These are phyloP conservation scores for Lasioglossum albipes DNA, from an alignment of 1,140 invertebrate genomes.

Conservation along the genomic window DNA sequence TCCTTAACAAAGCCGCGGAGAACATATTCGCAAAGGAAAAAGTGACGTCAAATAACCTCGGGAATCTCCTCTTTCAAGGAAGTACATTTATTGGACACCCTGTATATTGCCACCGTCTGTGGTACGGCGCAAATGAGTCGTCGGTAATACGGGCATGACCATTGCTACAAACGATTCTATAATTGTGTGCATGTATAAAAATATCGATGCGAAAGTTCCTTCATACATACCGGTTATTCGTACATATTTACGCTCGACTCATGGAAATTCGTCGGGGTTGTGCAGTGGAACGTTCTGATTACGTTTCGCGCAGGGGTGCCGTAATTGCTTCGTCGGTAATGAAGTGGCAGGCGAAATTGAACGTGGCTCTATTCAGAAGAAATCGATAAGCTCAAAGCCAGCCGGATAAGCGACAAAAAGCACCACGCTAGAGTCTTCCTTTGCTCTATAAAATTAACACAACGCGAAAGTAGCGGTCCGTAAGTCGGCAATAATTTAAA, in stretches of 20 bases:
- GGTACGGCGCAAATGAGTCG: too few species aligned
- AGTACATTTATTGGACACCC: too few species aligned
- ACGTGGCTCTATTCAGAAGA: slow-evolving; percentile 20
- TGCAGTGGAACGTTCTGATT: slow-evolving; percentile 12
- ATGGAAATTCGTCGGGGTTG: slow-evolving; percentile 1
- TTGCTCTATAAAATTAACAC: slow-evolving; percentile 45
- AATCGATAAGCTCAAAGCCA: slow-evolving; percentile 30
- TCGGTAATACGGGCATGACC: too few species aligned
- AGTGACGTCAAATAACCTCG: too few species aligned
- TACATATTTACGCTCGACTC: background rate
- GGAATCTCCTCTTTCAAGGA: too few species aligned
- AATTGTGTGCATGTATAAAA: too few species aligned
- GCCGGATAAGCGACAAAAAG: slow-evolving; percentile 37
- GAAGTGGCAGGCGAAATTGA: slow-evolving; percentile 32
- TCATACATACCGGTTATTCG: too few species aligned
- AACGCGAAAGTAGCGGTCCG: slow-evolving; percentile 21
- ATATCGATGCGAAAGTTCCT: too few species aligned
- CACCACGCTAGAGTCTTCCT: background rate
- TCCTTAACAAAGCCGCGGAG: too few species aligned
- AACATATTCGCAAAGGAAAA: too few species aligned
- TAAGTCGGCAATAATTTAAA: slow-evolving; percentile 58
- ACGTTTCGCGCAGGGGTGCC: background rate
- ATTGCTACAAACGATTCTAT: too few species aligned
- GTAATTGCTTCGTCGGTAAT: slow-evolving; percentile 23
- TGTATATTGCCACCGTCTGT: too few species aligned